Base-by-base conservation (phyloP, 2,888 invertebrate species). In the Lomographa bimaculata region DNA sequence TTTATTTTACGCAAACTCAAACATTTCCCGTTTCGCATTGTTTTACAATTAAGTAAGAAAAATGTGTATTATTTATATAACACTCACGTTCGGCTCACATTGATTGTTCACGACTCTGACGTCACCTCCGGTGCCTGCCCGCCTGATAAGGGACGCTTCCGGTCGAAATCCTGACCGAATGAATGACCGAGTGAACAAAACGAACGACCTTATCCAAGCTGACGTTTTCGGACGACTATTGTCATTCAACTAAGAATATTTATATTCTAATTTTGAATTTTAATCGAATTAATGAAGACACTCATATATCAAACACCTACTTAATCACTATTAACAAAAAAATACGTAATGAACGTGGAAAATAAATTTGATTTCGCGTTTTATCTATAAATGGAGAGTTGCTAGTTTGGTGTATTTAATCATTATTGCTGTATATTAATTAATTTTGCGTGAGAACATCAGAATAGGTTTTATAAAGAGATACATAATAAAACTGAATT, bases 141-240 rank as follows among this genome's bases (percentile, higher is more conserved):
- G 69, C 79, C 73, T 79, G 86, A 86, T 86, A 87, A 86, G 85
- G 82, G 58, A 60, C 60, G 40, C 80, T 86, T 86, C 87, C 86
- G 85, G 79, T 73, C 74, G 54, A 78, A 80, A 79, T 81, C 79
- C 82, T 74, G 60, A 64, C 23, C 54, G 63, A 64, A 59, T 69
- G 74, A 69, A 59, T 66, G 67, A 67, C 56, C 64, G 65, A 62
- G 48, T 63, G 70, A 71, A 68, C 63, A 60, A 60, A 62, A 64
- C 57, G 63, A 47, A 52, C 60, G 64, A 64, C 73, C 74, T 73
- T 72, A 70, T 64, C 48, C 47, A 57, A 28, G 14, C 39, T 29
- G 27, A 16, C 27, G 27, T 7, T 25, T 40, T 40, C 24, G 28
- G 40, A 16, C 7, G 20, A 9, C 8, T 5, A 36, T 26, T 38